These are phyloP conservation scores for Nanorana parkeri DNA, from an alignment of 2,113 vertebrate genomes.

Conservation along the genomic window DNA sequence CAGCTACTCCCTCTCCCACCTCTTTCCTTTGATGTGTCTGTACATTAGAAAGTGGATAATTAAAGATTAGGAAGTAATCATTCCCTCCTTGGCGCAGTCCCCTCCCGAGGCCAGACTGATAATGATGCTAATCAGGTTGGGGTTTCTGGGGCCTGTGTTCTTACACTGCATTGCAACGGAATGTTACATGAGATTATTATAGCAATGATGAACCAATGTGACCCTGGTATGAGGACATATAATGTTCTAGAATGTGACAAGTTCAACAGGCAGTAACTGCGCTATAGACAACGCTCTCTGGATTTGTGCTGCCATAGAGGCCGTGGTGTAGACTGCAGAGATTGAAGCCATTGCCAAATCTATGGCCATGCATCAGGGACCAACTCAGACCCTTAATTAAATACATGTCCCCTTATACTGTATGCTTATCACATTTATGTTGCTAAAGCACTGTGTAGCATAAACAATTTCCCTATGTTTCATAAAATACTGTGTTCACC, in stretches of 20 bases:
- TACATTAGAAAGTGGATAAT: slow-evolving; percentile 53
- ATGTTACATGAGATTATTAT: slow-evolving; percentile 36
- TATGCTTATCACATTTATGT: too few species aligned
- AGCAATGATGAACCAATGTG: slow-evolving; percentile 25
- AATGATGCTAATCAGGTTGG: slow-evolving; percentile 68
- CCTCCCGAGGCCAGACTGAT: slow-evolving; percentile 54
- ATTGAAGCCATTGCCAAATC: too few species aligned
- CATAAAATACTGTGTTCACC: too few species aligned
- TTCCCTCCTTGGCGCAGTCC: slow-evolving; percentile 53
- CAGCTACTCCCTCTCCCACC: slow-evolving; percentile 5
- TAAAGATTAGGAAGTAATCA: slow-evolving; percentile 58
- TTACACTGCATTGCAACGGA: slow-evolving; percentile 21
- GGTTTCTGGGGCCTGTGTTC: slow-evolving; percentile 44
- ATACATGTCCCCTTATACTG: too few species aligned
- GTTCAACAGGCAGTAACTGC: too few species aligned
- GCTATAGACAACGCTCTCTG: too few species aligned
- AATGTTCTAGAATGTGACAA: background rate
- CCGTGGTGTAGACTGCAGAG: too few species aligned
- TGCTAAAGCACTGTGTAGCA: too few species aligned
- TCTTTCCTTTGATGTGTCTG: slow-evolving; percentile 49
- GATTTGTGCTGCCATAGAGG: too few species aligned
- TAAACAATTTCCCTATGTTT: too few species aligned
- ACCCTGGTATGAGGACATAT: slow-evolving; percentile 13
- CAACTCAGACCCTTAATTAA: too few species aligned
- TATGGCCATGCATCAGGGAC: too few species aligned